These are phyloP conservation scores for Centruroides vittatus DNA, from an alignment of 1,140 invertebrate genomes.

Conservation along the genomic window DNA sequence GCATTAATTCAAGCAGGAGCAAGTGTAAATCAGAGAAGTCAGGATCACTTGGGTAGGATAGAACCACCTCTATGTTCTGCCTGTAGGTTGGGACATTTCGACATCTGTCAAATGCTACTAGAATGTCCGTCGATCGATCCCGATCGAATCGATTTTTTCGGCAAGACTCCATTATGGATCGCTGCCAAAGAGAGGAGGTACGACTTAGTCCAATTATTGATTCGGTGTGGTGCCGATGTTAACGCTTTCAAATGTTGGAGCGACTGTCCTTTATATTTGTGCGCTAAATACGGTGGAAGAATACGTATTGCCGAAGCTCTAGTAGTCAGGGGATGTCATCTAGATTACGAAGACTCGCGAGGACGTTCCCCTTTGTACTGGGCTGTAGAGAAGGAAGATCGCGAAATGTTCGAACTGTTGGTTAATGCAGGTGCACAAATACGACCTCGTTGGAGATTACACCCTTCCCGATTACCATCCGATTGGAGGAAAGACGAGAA, in stretches of 20 bases:
- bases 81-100: constrained; percentile 20
- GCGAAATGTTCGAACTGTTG: constrained; percentile 1
- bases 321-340: constrained; percentile 6
- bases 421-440: constrained; percentile 6
- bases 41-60: constrained; percentile 9
- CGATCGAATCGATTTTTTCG: constrained; percentile 17
- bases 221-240: constrained; percentile 12
- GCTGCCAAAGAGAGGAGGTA: constrained; percentile 12
- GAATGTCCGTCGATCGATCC: constrained; percentile 14
- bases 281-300: constrained; percentile 3
- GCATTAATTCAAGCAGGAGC: constrained; percentile 20
- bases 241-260: background rate
- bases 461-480: background rate
- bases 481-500: background rate
- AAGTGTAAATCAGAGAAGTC: constrained; percentile 19
- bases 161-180: constrained; percentile 17
- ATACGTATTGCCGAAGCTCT: constrained; percentile 8
- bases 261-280: constrained; percentile 12
- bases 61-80: constrained; percentile 23
- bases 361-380: constrained; percentile 6
- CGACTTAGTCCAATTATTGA: constrained; percentile 13
- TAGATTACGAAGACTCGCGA: constrained; percentile 1
- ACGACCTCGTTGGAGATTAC: background rate
- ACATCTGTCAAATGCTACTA: constrained; percentile 20
- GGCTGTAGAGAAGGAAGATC: constrained; percentile 2